These are phyloP conservation scores for Sphaeridia pumilis DNA, from an alignment of 2,888 invertebrate species.

Conservation along the genomic window DNA sequence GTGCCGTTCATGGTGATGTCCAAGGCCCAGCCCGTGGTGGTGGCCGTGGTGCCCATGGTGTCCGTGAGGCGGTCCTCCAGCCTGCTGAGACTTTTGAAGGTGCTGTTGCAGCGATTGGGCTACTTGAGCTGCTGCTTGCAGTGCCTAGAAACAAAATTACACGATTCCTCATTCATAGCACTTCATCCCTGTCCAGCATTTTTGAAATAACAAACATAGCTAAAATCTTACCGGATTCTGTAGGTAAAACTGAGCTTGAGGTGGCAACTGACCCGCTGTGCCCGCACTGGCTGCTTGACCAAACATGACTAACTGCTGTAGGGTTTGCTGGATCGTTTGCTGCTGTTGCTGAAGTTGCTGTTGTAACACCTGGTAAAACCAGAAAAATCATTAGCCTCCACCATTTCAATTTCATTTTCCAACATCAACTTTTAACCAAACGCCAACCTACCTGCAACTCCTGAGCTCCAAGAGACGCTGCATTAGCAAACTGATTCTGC, in stretches of 20 bases:
- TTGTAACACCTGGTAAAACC: conserved; percentile 43
- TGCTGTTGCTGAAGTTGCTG: conserved; percentile 52
- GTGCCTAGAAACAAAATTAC: conserved; percentile 47
- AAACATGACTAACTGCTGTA: conserved; percentile 55
- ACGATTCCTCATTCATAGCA: not conserved
- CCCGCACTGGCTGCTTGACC: conserved; percentile 43
- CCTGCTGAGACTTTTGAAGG: conserved; percentile 51
- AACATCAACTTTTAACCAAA: not conserved
- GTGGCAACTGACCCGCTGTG: conserved; percentile 44
- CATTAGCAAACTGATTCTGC: conserved; percentile 41
- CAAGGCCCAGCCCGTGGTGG: conserved; percentile 23
- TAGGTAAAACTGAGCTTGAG: conserved; percentile 60
- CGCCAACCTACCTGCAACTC: conserved; percentile 38
- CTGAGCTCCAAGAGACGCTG: conserved; percentile 40
- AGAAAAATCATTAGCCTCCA: not conserved
- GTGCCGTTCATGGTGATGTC: conserved; percentile 23
- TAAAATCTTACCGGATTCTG: conserved; percentile 59
- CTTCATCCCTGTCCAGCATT: not conserved
- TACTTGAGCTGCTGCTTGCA: conserved; percentile 73
- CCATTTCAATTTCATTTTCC: not conserved
- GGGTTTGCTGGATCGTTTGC: conserved; percentile 50
- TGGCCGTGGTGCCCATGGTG: conserved; percentile 26
- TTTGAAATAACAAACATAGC: no score
- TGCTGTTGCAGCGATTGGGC: conserved; percentile 68
- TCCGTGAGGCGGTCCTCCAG: conserved; percentile 30